Percentiles rank a stretch among this genome's conserved stretches.
Evolutionary conservation across 2,888 invertebrate genomes (phyloP).

Genomic region (Pristionchus exspectatus): DNA sequence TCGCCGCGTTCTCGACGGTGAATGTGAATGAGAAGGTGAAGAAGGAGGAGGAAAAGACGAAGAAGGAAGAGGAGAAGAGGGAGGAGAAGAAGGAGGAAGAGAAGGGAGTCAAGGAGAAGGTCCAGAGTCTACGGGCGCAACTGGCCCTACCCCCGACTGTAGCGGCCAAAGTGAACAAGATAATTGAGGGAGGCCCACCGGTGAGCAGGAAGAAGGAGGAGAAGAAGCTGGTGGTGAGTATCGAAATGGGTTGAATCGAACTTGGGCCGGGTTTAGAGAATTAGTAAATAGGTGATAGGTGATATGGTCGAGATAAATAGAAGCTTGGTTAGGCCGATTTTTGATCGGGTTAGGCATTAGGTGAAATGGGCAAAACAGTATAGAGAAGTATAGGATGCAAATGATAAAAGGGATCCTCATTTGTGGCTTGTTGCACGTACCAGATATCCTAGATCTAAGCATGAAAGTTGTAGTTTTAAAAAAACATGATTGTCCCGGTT

Average conservation of each 20-base stretch:
- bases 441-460: too few relatives aligned
- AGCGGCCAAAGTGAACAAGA: constrained; percentile 76
- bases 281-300: too few relatives aligned
- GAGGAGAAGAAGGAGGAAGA: constrained; percentile 13
- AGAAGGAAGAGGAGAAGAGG: constrained; percentile 49
- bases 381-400: too few relatives aligned
- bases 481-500: neutral
- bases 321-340: too few relatives aligned
- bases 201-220: constrained; percentile 28
- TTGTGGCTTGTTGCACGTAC: neutral
- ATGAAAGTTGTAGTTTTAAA: neutral
- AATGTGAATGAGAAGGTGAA: constrained; percentile 55
- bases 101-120: constrained; percentile 51
- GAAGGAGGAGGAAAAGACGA: constrained; percentile 47
- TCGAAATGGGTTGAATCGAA: neutral
- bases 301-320: too few relatives aligned
- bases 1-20: constrained; percentile 74
- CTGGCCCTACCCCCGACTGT: constrained; percentile 76
- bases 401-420: too few relatives aligned
- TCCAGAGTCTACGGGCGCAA: constrained; percentile 69
- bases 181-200: constrained; percentile 63
- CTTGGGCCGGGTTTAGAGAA: neutral
- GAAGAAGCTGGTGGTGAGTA: constrained; percentile 43
- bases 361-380: too few relatives aligned
- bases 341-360: neutral